These are phyloP conservation scores for Labia minor DNA, from an alignment of 2,888 invertebrate species.

Conservation along the genomic window DNA sequence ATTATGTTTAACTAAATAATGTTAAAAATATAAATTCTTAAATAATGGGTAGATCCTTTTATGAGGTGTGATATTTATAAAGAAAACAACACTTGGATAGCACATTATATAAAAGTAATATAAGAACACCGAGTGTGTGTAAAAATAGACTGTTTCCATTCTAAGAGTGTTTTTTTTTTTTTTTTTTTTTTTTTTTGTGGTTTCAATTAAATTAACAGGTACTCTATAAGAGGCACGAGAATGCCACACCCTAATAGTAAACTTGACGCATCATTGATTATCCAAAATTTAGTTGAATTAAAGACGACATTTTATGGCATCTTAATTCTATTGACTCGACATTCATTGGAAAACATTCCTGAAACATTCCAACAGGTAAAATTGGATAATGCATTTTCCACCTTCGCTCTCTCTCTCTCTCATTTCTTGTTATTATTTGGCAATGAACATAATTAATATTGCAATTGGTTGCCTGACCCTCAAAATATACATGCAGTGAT, in stretches of 20 bases:
- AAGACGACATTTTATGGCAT: constrained; percentile 6
- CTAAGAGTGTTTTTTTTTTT: too few species aligned
- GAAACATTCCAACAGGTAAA: not conserved
- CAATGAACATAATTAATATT: not conserved
- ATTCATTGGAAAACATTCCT: not conserved
- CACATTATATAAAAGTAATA: too few species aligned
- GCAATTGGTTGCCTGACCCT: not conserved
- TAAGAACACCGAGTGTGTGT: too few species aligned
- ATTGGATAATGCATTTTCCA: not conserved
- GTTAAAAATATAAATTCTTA: too few species aligned
- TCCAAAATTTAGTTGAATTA: not conserved
- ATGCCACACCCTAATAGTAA: constrained; percentile 4
- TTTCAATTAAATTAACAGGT: constrained; percentile 13
- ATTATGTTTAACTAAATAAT: too few species aligned
- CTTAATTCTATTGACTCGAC: not conserved
- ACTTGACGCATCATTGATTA: constrained; percentile 13
- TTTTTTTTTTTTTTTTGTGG: too few species aligned
- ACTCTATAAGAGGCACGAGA: not conserved
- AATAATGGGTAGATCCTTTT: too few species aligned
- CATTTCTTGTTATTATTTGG: not conserved
- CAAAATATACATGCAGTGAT: not conserved
- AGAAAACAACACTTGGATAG: too few species aligned
- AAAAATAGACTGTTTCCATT: too few species aligned
- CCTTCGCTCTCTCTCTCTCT: not conserved
- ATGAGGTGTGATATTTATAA: too few species aligned